These are phyloP conservation scores for Drosophila tristis DNA, from an alignment of 1,140 invertebrate genomes.

Conservation along the genomic window DNA sequence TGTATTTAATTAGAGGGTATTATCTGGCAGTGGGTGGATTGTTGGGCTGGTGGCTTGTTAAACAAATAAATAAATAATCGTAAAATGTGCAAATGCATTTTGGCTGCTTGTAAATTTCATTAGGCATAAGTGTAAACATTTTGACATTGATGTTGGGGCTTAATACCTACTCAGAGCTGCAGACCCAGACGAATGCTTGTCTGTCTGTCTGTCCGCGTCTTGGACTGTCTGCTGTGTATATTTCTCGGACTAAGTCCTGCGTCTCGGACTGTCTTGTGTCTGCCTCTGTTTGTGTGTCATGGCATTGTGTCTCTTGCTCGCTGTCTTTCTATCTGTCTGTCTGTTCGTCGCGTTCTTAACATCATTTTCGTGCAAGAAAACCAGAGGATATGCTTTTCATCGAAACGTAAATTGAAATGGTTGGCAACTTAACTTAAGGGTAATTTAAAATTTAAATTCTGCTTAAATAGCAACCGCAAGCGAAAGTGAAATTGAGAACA, in stretches of 20 bases:
- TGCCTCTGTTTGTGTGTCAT: background rate
- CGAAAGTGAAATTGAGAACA: no score
- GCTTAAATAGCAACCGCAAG: no score
- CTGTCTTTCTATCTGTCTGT: background rate
- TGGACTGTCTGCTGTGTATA: background rate
- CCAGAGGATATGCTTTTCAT: no score
- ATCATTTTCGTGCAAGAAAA: no score
- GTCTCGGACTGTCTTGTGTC: constrained; percentile 10
- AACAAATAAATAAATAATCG: no score
- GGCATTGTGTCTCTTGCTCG: no score
- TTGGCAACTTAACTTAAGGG: no score
- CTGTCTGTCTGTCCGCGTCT: no score
- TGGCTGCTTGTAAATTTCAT: constrained; percentile 42
- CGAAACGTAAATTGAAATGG: no score
- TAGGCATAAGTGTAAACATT: constrained; percentile 46
- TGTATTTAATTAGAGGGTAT: constrained; percentile 45
- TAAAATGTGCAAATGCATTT: constrained; percentile 4
- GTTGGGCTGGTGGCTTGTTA: no score
- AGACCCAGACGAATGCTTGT: constrained; percentile 10
- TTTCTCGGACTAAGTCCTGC: background rate
- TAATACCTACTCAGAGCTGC: constrained; percentile 22
- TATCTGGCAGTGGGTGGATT: constrained; percentile 4
- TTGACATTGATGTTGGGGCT: constrained; percentile 39
- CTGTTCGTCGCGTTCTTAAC: no score
- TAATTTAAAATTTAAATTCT: no score